phyloP scores from a whole-genome alignment of 2,888 invertebrate genomes.

The Liodrosophila aerea region DNA sequence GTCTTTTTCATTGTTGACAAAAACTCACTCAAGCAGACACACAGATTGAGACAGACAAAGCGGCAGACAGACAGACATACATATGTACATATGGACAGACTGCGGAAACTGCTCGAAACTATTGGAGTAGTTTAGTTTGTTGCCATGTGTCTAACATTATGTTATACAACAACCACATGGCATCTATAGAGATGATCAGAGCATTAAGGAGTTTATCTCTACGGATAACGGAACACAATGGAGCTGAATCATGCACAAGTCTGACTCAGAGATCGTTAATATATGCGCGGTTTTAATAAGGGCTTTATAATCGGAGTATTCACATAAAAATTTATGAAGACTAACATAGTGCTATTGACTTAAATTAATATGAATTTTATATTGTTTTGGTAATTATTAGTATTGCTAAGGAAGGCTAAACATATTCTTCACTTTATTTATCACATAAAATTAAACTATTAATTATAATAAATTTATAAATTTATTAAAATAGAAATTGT shows the following conservation, averaged over 20 bases:
- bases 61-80: constrained; percentile 20
- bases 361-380: too few relatives aligned
- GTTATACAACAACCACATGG: constrained; percentile 49
- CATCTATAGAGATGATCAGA: constrained; percentile 51
- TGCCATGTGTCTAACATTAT: constrained; percentile 58
- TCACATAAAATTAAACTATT: too few relatives aligned
- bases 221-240: too few relatives aligned
- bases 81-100: constrained; percentile 29
- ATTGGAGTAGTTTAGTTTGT: constrained; percentile 63
- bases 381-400: too few relatives aligned
- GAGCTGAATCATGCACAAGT: constrained; percentile 4
- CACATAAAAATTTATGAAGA: neutral
- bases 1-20: constrained; percentile 71
- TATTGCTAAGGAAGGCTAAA: too few relatives aligned
- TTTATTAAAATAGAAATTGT: too few relatives aligned
- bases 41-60: neutral
- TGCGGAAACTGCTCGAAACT: constrained; percentile 20
- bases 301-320: neutral
- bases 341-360: neutral
- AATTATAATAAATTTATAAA: too few relatives aligned
- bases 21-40: constrained; percentile 61
- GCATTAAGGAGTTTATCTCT: constrained; percentile 1
- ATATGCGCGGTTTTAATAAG: constrained; percentile 4
- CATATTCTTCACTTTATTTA: too few relatives aligned
- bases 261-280: constrained; percentile 11